These are phyloP conservation scores for Epirrhoe alternata DNA, from an alignment of 2,888 invertebrate genomes.

Conservation along the genomic window DNA sequence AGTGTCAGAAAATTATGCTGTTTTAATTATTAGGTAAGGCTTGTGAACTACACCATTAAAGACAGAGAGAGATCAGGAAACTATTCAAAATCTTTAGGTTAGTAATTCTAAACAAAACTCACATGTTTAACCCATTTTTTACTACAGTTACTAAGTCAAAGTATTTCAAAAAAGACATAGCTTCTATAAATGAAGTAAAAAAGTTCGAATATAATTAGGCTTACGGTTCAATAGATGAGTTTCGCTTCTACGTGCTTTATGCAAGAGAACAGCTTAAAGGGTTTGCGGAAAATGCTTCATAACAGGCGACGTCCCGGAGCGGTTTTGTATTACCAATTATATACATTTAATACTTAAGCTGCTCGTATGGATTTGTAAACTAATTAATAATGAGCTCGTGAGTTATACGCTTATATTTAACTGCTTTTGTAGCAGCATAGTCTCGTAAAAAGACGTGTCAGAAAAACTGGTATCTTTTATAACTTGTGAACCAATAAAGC, in stretches of 20 bases:
- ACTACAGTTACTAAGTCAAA: too few relatives aligned
- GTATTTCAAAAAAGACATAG: background rate
- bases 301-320: constrained; percentile 68
- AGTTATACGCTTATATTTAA: background rate
- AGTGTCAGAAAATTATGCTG: too few relatives aligned
- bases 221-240: background rate
- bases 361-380: constrained; percentile 52
- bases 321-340: constrained; percentile 84
- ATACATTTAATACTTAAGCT: constrained; percentile 73
- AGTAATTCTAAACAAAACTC: too few relatives aligned
- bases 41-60: too few relatives aligned
- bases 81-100: too few relatives aligned
- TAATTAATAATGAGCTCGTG: constrained; percentile 45
- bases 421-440: background rate
- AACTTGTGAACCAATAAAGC: too few relatives aligned
- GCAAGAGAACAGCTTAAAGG: constrained; percentile 79
- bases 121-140: too few relatives aligned
- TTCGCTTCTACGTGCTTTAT: constrained; percentile 43
- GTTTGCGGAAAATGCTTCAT: constrained; percentile 80
- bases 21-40: too few relatives aligned
- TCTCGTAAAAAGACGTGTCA: background rate
- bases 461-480: too few relatives aligned
- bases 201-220: background rate
- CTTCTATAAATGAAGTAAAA: background rate
- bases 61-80: too few relatives aligned